Evolutionary conservation across 2,888 invertebrate species (phyloP).

Genomic region (Drosophila kambysellisi): DNA sequence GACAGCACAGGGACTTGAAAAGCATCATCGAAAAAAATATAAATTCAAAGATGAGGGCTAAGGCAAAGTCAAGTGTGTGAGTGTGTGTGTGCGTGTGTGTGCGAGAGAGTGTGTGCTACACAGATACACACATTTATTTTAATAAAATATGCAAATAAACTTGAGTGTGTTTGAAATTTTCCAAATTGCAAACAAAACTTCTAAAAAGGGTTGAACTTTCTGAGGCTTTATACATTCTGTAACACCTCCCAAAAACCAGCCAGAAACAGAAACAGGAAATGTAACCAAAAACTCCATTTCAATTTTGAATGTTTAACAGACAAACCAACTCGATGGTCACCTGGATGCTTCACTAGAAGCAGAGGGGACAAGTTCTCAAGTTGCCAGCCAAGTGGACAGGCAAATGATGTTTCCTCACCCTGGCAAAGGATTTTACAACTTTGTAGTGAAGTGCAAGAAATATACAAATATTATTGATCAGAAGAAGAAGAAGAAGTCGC

Average conservation of each 20-base stretch:
- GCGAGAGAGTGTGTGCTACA: slow-evolving; percentile 21
- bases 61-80: slow-evolving; percentile 65
- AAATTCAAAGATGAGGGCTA: slow-evolving; percentile 39
- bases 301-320: slow-evolving; percentile 58
- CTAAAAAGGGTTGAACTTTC: slow-evolving; percentile 58
- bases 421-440: not conserved
- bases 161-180: slow-evolving; percentile 54
- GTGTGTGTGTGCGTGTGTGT: slow-evolving; percentile 17
- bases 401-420: not conserved
- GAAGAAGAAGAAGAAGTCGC: not conserved
- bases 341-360: not conserved
- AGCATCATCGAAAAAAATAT: slow-evolving; percentile 19
- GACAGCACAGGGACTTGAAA: slow-evolving; percentile 16
- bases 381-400: slow-evolving; percentile 23
- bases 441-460: not conserved
- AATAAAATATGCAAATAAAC: slow-evolving; percentile 78
- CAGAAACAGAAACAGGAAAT: slow-evolving; percentile 29
- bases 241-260: slow-evolving; percentile 46
- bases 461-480: not conserved
- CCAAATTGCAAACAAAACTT: slow-evolving; percentile 65
- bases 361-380: slow-evolving; percentile 30
- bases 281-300: slow-evolving; percentile 44
- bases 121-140: slow-evolving; percentile 37
- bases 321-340: slow-evolving; percentile 4
- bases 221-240: slow-evolving; percentile 45